phyloP scores from a whole-genome alignment of 2,113 vertebrate species.

The Hylia prasina region DNA sequence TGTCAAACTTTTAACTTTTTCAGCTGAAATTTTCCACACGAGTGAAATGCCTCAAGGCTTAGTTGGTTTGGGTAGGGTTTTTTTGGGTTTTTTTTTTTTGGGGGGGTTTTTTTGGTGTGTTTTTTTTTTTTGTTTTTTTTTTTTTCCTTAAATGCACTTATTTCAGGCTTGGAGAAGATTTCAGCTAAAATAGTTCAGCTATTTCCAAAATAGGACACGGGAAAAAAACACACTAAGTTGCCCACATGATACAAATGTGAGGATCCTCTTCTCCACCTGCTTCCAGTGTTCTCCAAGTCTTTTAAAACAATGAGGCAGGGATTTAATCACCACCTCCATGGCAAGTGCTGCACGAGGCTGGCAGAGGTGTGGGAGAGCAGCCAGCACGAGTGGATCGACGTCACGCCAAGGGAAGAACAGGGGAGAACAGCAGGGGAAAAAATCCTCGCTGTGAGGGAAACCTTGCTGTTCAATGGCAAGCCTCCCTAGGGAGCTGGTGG shows the following conservation, averaged over 20 bases:
- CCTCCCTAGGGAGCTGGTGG: background rate
- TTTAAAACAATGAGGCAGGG: background rate
- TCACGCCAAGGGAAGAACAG: background rate
- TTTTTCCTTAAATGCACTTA: conserved; percentile 8
- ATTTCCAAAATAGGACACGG: conserved; percentile 21
- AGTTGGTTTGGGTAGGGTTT: background rate
- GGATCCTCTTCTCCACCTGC: background rate
- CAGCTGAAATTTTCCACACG: conserved; percentile 40
- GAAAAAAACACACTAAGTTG: background rate
- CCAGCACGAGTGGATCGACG: accelerated
- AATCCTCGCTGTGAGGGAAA: background rate
- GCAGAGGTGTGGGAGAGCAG: background rate
- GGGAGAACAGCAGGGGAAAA: background rate
- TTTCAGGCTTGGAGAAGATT: conserved; percentile 29
- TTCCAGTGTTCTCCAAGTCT: background rate
- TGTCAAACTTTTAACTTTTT: conserved; percentile 36
- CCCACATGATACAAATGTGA: background rate
- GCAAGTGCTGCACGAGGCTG: background rate
- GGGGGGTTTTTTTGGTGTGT: background rate
- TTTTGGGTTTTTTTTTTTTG: background rate
- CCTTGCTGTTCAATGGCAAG: background rate
- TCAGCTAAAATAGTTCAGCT: conserved; percentile 42
- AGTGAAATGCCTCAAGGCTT: background rate
- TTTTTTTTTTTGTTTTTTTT: background rate
- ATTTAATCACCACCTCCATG: background rate